Evolutionary conservation across 2,113 vertebrate species (phyloP), one percentile per base, ranked within the genome.

Genomic region (Chaetura pelagica): DNA sequence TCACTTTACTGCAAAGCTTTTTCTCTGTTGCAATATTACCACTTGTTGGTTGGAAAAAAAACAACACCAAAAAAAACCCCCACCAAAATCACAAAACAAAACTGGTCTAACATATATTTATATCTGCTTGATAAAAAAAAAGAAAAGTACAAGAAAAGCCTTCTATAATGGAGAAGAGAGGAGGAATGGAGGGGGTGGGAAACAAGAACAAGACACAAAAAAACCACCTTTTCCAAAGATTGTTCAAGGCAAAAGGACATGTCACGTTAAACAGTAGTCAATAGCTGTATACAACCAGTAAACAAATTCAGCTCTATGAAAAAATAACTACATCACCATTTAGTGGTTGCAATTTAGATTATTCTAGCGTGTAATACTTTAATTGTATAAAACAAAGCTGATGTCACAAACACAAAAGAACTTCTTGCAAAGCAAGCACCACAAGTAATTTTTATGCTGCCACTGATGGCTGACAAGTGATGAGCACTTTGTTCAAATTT

Each of bases 311-410:
- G 97, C 96, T 98, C 98, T 98, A 98, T 98, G 97, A 97, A 98
- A 98, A 90, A 96, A 97, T 96, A 97, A 98, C 98, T 97, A 97
- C 97, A 98, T 98, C 98, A 98, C 98, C 97, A 98, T 99, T 99
- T 98, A 98, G 97, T 96, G 96, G 97, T 94, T 98, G 98, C 98
- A 98, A 99, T 99, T 99, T 98, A 98, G 98, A 98, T 99, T 99
- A 99, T 99, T 99, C 98, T 99, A 99, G 98, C 98, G 96, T 99
- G 98, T 99, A 99, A 99, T 98, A 98, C 98, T 99, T 99, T 99
- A 99, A 99, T 99, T 99, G 98, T 99, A 97, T 98, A 99, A 99
- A 99, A 99, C 98, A 99, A 99, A 99, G 98, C 98, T 98, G 97
- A 98, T 98, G 98, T 99, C 98, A 98, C 98, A 98, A 98, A 98